These are phyloP conservation scores for Hormiphora californensis DNA, from an alignment of 37 sponge, comb jelly and placozoan species.

Conservation along the genomic window DNA sequence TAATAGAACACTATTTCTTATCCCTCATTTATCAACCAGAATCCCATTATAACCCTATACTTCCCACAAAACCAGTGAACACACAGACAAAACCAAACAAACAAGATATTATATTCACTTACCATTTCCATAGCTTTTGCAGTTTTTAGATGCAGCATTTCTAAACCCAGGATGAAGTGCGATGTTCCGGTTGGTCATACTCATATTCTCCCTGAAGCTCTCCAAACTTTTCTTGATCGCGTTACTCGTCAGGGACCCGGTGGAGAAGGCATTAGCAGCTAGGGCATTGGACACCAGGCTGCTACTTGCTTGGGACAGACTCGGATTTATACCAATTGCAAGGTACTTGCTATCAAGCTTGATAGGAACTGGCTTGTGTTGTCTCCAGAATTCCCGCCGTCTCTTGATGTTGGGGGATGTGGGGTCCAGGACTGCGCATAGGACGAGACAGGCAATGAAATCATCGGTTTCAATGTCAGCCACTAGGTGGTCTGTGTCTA, in stretches of 20 bases:
- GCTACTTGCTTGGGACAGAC: not conserved
- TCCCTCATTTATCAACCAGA: too few relatives aligned
- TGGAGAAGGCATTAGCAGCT: constrained; percentile 29
- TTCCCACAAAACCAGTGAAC: not conserved
- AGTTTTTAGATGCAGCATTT: not conserved
- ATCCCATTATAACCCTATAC: too few relatives aligned
- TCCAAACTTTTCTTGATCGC: constrained; percentile 1
- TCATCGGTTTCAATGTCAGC: constrained; percentile 13
- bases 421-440: constrained; percentile 29
- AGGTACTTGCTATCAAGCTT: constrained; percentile 31
- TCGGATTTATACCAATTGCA: not conserved
- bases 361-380: not conserved
- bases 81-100: too few relatives aligned
- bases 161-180: not conserved
- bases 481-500: not conserved
- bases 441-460: constrained; percentile 20
- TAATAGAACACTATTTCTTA: too few relatives aligned
- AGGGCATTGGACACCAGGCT: constrained; percentile 16
- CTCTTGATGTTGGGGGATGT: constrained; percentile 18
- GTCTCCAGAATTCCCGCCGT: constrained; percentile 35
- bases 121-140: constrained; percentile 36
- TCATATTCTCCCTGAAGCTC: constrained; percentile 22
- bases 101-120: too few relatives aligned
- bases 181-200: constrained; percentile 11
- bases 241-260: not conserved